Evolutionary conservation across 2,113 vertebrate species (phyloP).

Genomic region (Caloenas nicobarica): DNA sequence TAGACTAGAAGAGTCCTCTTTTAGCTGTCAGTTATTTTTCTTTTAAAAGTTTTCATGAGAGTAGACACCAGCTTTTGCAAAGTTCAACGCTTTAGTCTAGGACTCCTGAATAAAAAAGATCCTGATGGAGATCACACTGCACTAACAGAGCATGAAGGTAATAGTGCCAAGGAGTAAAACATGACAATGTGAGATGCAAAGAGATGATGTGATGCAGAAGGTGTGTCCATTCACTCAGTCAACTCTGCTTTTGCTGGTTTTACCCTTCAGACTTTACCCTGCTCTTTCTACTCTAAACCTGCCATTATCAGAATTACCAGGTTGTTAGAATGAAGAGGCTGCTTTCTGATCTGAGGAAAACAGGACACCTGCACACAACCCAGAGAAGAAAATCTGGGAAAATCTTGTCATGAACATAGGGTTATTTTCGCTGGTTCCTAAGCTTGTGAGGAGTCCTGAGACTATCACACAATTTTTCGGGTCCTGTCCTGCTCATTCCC

Average conservation of each 20-base stretch:
- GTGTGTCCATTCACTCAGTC: neutral
- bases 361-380: neutral
- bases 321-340: neutral
- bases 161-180: neutral
- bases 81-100: neutral
- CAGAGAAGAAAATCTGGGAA: neutral
- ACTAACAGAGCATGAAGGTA: neutral
- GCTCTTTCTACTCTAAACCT: neutral
- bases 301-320: neutral
- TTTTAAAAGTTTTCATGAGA: neutral
- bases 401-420: neutral
- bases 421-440: neutral
- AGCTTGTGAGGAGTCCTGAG: neutral
- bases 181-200: neutral
- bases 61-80: neutral
- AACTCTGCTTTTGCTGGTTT: neutral
- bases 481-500: neutral
- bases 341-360: neutral
- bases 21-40: neutral
- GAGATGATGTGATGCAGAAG: neutral
- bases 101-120: neutral
- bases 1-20: neutral
- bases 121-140: neutral
- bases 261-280: neutral
- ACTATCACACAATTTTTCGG: neutral